phyloP scores from a whole-genome alignment of 2,113 vertebrate genomes.

The Clarias batrachus region DNA sequence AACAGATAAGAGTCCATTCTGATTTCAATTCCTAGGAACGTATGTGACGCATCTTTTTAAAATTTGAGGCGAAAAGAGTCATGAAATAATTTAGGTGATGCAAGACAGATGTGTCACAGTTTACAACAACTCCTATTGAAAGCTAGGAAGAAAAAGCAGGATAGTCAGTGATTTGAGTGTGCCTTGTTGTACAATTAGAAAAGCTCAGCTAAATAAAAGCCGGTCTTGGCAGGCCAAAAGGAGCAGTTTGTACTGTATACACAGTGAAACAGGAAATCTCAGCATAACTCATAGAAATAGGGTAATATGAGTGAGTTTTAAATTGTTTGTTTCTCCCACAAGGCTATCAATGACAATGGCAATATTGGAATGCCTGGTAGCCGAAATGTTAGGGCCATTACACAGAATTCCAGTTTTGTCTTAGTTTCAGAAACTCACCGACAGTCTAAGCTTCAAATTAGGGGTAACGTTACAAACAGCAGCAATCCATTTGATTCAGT shows the following conservation, averaged over 20 bases:
- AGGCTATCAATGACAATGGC: neutral
- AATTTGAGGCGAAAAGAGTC: too few relatives aligned
- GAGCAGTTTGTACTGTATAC: neutral
- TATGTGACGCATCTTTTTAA: neutral
- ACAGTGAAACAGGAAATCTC: neutral
- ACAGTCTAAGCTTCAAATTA: neutral
- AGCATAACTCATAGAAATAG: neutral
- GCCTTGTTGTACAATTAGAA: neutral
- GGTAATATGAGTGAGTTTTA: neutral
- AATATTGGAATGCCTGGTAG: neutral
- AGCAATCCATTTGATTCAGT: neutral
- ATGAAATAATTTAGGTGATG: neutral
- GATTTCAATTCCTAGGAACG: conserved; percentile 15
- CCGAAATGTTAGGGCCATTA: neutral
- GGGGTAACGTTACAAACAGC: neutral
- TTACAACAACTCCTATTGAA: neutral
- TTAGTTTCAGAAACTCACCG: neutral
- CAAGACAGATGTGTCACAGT: neutral
- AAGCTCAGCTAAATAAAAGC: neutral
- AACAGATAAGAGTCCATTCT: conserved; percentile 16
- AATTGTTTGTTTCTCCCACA: neutral
- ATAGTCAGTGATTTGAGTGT: neutral
- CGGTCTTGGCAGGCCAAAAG: neutral
- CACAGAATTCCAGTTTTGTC: neutral
- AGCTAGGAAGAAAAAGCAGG: neutral